Base-by-base conservation (phyloP, 2,113 vertebrate genomes). In the Cervus canadensis region DNA sequence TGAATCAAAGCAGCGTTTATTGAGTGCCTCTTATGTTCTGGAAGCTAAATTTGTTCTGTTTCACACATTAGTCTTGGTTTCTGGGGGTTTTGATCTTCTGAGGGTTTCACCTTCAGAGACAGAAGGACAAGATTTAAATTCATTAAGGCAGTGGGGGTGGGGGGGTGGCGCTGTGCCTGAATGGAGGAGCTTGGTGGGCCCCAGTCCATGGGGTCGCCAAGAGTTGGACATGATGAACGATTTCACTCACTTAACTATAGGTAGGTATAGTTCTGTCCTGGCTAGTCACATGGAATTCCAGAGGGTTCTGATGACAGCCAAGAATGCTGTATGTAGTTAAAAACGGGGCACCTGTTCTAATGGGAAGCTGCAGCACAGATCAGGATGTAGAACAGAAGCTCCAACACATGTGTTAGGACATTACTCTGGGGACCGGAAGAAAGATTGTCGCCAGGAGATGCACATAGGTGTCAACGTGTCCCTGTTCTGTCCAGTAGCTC, bases 51-150 rank as follows among this genome's bases (percentile, higher is more conserved):
- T 36, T 76, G 30, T 81, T 89, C n/a, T 71, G 56, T 71, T 87
- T 94, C 74, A 88, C 7, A 25, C 15, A 36, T 45, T 52, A 78
- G 36, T 62, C 26, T 82, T 83, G 26, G 14, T 50, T 95, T 97
- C 52, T 50, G 79, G 4, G 57, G 17, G 9, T 71, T 95, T 33
- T 81, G 52, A 50, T 52, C 7, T 52, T 93, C 97, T 74, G 23
- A 86, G 54, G 28, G 11, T 16, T 10, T 76, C 8, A 6, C 11
- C 9, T 45, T 88, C 16, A 60, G 36, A 33, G 7, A 33, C 45
- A 67, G 17, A 83, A n/a, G 26, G 57, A 21, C n/a, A 76, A 33
- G 26, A 56, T 30, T 78, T 82, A 78, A 88, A 54, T 76, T 62
- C 23, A 28, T 6, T 19, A 60, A 62, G 2, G 40, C n/a, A 40